Percentiles rank a stretch among this genome's conserved stretches.
phyloP scores from a whole-genome alignment of 2,113 vertebrate species.

The Cephalopholis sonnerati region DNA sequence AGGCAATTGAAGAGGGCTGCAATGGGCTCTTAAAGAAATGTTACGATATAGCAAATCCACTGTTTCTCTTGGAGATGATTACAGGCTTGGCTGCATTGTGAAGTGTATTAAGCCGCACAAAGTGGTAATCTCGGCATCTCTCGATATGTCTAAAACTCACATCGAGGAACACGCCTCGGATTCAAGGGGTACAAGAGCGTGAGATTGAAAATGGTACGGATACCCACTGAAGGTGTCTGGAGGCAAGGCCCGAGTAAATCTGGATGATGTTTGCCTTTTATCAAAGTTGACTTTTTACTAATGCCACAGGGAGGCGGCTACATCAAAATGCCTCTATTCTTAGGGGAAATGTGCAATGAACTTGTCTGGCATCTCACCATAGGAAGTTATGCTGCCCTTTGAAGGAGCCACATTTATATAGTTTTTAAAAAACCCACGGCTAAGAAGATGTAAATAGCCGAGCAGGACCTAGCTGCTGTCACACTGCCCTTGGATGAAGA shows the following conservation, averaged over 20 bases:
- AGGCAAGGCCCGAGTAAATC: slow-evolving; percentile 57
- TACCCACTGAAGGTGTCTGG: slow-evolving; percentile 48
- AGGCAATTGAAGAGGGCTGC: slow-evolving; percentile 35
- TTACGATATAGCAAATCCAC: slow-evolving; percentile 21
- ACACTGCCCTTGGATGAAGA: slow-evolving; percentile 68
- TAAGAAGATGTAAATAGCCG: slow-evolving; percentile 62
- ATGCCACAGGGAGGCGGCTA: slow-evolving; percentile 62
- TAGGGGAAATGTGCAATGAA: slow-evolving; percentile 74
- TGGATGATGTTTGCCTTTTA: slow-evolving; percentile 70
- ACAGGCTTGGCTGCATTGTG: slow-evolving; percentile 53
- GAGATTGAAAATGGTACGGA: slow-evolving; percentile 66
- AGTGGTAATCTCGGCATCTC: slow-evolving; percentile 52
- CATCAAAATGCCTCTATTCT: slow-evolving; percentile 75
- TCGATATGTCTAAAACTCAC: slow-evolving; percentile 39
- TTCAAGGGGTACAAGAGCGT: slow-evolving; percentile 51
- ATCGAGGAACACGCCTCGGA: slow-evolving; percentile 45
- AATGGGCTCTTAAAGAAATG: slow-evolving; percentile 46
- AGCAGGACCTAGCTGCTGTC: slow-evolving; percentile 58
- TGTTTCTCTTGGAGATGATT: slow-evolving; percentile 60
- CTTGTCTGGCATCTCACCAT: slow-evolving; percentile 55
- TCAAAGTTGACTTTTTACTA: slow-evolving; percentile 80
- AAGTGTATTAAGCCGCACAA: slow-evolving; percentile 54
- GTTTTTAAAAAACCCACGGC: slow-evolving; percentile 40
- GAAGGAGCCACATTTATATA: slow-evolving; percentile 47
- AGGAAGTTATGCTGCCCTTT: slow-evolving; percentile 63